Conservation (phyloP, 1,140 invertebrate genomes). For the Uloborus diversus region DNA sequence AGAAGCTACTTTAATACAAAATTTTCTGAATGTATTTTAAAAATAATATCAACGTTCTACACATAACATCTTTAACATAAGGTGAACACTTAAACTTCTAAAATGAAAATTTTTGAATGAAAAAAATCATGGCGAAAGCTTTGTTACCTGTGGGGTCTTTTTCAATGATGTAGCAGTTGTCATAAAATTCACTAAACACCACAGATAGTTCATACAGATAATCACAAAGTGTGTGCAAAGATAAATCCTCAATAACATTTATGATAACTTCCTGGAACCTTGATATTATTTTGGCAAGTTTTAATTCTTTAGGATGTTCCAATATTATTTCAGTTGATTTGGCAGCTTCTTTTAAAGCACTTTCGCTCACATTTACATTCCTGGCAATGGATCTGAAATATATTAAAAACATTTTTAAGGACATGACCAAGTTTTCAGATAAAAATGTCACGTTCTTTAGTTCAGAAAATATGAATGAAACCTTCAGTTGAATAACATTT, state of each 20-base stretch:
- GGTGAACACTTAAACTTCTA: neutral
- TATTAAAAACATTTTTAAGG: neutral
- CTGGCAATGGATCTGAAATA: conserved; percentile 74
- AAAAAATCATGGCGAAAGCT: neutral
- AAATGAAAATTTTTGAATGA: neutral
- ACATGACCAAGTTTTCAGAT: too few species aligned
- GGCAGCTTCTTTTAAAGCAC: conserved; percentile 71
- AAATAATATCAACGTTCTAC: neutral
- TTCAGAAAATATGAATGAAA: too few species aligned
- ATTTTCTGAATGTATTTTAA: neutral
- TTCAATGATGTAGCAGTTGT: conserved; percentile 96
- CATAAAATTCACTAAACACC: conserved; percentile 95
- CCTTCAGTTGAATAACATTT: too few species aligned
- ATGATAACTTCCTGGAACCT: conserved; percentile 87
- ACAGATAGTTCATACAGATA: conserved; percentile 95
- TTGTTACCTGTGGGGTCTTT: conserved; percentile 73
- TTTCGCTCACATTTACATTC: conserved; percentile 74
- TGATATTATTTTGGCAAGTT: conserved; percentile 83
- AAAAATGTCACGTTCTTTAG: too few species aligned
- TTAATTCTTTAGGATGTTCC: conserved; percentile 93
- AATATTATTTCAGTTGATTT: conserved; percentile 74
- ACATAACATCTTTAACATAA: neutral
- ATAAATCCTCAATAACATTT: conserved; percentile 84
- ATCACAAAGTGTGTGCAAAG: conserved; percentile 91
- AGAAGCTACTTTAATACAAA: neutral